phyloP scores from a whole-genome alignment of 2,113 vertebrate species.

The Tapirus terrestris region DNA sequence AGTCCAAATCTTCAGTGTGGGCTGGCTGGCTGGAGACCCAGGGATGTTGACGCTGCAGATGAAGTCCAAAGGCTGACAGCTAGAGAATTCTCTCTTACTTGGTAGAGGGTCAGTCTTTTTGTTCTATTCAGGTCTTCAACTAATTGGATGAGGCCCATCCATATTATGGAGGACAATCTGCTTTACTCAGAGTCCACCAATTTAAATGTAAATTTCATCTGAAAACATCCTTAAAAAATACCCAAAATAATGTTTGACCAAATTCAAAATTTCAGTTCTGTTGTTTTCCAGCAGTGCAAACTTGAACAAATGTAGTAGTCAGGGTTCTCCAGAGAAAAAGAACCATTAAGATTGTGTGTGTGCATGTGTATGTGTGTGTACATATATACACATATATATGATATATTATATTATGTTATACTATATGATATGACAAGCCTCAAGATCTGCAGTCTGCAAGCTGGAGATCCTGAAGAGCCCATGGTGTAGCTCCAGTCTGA shows the following conservation, averaged over 20 bases:
- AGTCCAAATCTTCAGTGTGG: neutral
- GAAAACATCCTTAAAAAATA: neutral
- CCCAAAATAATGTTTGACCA: neutral
- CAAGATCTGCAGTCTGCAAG: neutral
- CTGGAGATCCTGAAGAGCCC: neutral
- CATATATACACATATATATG: neutral
- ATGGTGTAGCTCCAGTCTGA: neutral
- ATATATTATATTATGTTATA: neutral
- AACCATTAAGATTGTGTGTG: neutral
- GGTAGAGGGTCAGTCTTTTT: neutral
- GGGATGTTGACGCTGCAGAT: neutral
- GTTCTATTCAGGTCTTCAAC: neutral
- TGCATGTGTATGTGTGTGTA: rapidly evolving
- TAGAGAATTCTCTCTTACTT: neutral
- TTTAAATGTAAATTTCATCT: neutral
- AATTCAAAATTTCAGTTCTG: neutral
- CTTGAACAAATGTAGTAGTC: neutral
- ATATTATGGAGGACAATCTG: neutral
- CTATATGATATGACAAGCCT: neutral
- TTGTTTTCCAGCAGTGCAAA: neutral
- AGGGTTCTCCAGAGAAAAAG: neutral
- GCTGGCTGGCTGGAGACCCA: neutral
- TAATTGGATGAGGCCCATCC: neutral
- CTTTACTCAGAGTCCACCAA: neutral
- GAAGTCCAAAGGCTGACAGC: neutral